Base-by-base conservation (phyloP, 2,797 vertebrate species). In the Scolopax rusticola region DNA sequence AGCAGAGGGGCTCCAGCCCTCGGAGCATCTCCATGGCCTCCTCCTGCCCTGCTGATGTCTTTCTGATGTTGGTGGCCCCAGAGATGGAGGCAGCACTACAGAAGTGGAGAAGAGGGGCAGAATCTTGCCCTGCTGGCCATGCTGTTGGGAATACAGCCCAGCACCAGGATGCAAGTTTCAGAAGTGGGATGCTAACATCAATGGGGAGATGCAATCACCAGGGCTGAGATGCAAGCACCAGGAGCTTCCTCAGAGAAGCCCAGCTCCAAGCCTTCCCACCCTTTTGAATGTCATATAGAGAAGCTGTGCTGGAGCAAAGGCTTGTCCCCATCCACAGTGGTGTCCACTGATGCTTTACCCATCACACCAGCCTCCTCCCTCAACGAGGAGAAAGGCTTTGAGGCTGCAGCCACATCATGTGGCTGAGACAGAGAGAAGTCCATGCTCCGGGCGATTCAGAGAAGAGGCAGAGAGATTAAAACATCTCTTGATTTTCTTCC, bases 401-500 rank as follows among this genome's bases (percentile, higher is more conserved):
- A 84, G 81, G 40, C 36, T 2, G 2, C 71, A 63, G 60, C 40
- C 0, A 1, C 43, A 18, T 48, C 64, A 32, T 0, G 0, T 0
- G 19, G 69, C 54, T 50, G 59, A 81, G 75, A 4, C 12, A n/a
- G 36, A 53, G 60, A 53, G 13, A 24, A 45, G 54, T 7, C 56
- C 3, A 11, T 65, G 80, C 77, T 95, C 51, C 0, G 0, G 65
- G 83, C 2, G 0, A 56, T 63, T 70, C 43, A 25, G 41, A 28
- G 67, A 45, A 56, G 63, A 73, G 50, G 38, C 59, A 50, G 45
- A 11, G 78, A 93, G 71, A 74, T 94, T 53, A 93, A 91, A 94
- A 73, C 51, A 60, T 17, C 71, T 51, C 76, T 57, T 76, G 38
- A 54, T 89, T 90, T 67, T 53, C 76, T 93, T 80, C 45, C 89